Evolutionary conservation across 2,113 vertebrate genomes (phyloP).

Genomic region (Grammomys dolichurus): DNA sequence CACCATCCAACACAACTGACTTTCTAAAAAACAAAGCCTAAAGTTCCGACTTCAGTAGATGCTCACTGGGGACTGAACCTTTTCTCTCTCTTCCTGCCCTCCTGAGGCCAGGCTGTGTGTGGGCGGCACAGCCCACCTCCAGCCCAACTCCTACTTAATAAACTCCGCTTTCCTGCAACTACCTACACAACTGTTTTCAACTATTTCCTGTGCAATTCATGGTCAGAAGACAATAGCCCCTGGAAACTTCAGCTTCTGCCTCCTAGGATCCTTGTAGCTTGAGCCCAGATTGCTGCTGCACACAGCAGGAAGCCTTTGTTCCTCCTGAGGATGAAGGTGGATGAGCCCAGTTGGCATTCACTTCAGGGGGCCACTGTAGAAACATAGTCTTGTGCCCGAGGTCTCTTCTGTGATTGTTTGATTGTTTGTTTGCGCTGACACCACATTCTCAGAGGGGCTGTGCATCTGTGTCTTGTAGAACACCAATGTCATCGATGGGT

Average conservation of each 20-base stretch:
- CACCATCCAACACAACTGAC: too few species aligned
- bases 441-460: background rate
- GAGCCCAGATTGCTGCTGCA: background rate
- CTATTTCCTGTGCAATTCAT: background rate
- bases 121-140: background rate
- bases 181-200: background rate
- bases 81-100: too few species aligned
- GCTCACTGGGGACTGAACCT: too few species aligned
- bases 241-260: background rate
- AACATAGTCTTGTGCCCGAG: background rate
- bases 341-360: background rate
- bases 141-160: background rate
- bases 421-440: background rate
- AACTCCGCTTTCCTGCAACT: background rate
- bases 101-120: background rate
- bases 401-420: background rate
- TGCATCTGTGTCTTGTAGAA: background rate
- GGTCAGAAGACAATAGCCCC: background rate
- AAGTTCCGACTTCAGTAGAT: too few species aligned
- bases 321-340: background rate
- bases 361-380: rapidly evolving
- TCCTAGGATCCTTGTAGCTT: background rate
- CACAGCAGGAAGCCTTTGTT: background rate
- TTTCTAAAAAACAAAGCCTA: too few species aligned
- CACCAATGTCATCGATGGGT: rapidly evolving